Evolutionary conservation across 2,888 invertebrate genomes (phyloP).

Genomic region (Cepaea hortensis): DNA sequence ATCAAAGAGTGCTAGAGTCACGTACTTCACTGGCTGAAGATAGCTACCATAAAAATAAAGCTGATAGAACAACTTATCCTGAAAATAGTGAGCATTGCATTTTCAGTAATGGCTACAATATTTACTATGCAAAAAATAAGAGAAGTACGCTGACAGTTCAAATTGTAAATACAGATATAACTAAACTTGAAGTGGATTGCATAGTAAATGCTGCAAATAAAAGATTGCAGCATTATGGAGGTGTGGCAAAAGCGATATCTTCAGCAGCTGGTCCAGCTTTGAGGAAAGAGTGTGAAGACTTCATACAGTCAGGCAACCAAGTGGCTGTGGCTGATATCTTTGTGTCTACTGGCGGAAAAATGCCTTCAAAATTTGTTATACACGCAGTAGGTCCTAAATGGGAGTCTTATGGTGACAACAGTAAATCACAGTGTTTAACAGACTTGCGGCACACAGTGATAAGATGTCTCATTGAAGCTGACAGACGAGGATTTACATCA

Average conservation of each 20-base stretch:
- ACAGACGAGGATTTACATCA: background rate
- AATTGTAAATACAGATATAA: conserved; percentile 47
- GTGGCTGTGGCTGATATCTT: conserved; percentile 38
- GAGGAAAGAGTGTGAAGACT: conserved; percentile 29
- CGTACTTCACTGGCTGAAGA: background rate
- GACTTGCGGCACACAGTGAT: conserved; percentile 30
- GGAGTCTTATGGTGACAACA: conserved; percentile 33
- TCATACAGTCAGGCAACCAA: conserved; percentile 3
- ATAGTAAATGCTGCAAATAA: conserved; percentile 51
- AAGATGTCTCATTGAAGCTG: conserved; percentile 31
- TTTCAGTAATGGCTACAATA: background rate
- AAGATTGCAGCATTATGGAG: conserved; percentile 44
- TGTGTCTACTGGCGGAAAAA: conserved; percentile 34
- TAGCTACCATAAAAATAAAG: background rate
- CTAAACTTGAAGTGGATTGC: conserved; percentile 45
- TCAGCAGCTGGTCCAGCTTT: conserved; percentile 40
- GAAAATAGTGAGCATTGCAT: background rate
- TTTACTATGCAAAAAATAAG: background rate
- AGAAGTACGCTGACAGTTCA: conserved; percentile 11
- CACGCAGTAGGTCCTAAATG: conserved; percentile 51
- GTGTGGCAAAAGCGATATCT: conserved; percentile 45
- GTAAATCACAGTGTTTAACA: conserved; percentile 5
- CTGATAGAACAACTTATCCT: background rate
- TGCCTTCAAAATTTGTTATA: conserved; percentile 40
- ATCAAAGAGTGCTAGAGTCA: background rate